phyloP scores from a whole-genome alignment of 2,888 invertebrate species.

The Lamellibrachia satsuma region DNA sequence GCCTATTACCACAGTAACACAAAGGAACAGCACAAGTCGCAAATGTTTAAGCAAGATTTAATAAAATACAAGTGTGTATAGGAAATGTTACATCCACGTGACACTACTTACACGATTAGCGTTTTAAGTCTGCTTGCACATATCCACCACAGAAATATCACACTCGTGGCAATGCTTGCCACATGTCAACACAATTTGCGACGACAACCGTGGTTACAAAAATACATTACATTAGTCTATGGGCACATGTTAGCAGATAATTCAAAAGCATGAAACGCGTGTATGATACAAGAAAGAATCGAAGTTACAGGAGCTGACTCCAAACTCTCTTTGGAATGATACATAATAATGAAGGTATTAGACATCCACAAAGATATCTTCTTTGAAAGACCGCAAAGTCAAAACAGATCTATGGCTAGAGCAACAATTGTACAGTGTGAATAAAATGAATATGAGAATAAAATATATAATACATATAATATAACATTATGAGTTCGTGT shows the following conservation, averaged over 20 bases:
- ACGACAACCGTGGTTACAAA: not conserved
- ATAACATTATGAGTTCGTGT: not conserved
- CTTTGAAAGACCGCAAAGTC: not conserved
- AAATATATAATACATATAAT: constrained; percentile 12
- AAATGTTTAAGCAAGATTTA: not conserved
- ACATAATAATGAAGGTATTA: too few relatives aligned
- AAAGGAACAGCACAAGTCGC: not conserved
- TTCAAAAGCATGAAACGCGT: not conserved
- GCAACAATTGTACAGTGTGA: not conserved
- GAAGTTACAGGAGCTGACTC: too few relatives aligned
- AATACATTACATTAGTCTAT: constrained; percentile 6
- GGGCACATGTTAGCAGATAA: not conserved
- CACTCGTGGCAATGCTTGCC: not conserved
- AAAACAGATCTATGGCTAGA: not conserved
- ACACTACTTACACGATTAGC: not conserved
- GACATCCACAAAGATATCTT: not conserved
- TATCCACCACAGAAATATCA: constrained; percentile 5
- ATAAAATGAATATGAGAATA: not conserved
- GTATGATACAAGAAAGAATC: not conserved
- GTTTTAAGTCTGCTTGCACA: not conserved
- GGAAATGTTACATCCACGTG: not conserved
- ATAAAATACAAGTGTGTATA: constrained; percentile 1
- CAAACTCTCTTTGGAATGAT: too few relatives aligned
- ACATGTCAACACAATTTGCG: not conserved
- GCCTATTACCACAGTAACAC: not conserved